Base-by-base conservation (phyloP, 2,113 vertebrate genomes). In the Hymenochirus boettgeri region DNA sequence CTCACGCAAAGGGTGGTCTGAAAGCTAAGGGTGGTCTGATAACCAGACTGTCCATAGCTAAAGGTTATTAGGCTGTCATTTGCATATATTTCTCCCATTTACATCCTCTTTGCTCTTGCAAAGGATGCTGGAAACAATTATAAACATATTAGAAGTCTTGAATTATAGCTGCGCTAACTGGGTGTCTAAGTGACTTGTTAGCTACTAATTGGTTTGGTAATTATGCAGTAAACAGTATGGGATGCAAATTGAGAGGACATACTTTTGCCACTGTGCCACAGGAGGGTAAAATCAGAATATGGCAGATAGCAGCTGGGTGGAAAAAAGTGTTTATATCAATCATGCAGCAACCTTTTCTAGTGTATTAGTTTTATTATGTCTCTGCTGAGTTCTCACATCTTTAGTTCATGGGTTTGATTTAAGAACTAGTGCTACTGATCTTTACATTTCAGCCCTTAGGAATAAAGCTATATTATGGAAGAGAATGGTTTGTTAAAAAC, bases 141-240 rank as follows among this genome's bases (percentile, higher is more conserved):
- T 69, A 69, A 69, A 69, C 65, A 60, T 69, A 69, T 69, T 69
- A 69, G 35, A 69, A 69, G 52, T 31, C 24, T 57, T 69, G 56
- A 69, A 60, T 60, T 60, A 69, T 69, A 60, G 65, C 65, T 69
- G 56, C 46, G 46, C 65, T 69, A 69, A 69, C 65, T 69, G 47
- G 65, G 56, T 69, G 65, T 69, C 65, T 59, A 69, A 69, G 56
- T 53, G 65, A 69, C 64, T 69, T 69, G 65, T 69, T 69, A 69
- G 56, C 47, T 45, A 25, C 47, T 69, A 69, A 69, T 69, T 69
- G 65, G 65, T 22, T 33, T 53, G 23, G 47, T 69, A 69, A 69
- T 69, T 60, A 45, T 46, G 47, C 48, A 45, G 25, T 45, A 60
- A 69, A 69, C 56, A 60, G 56, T 69, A 69, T 69, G 65, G 57